A percentile compares a stretch with the other conserved stretches of the same genome.
Conservation (phyloP, 2,888 invertebrate genomes). For the Clunio marinus region DNA sequence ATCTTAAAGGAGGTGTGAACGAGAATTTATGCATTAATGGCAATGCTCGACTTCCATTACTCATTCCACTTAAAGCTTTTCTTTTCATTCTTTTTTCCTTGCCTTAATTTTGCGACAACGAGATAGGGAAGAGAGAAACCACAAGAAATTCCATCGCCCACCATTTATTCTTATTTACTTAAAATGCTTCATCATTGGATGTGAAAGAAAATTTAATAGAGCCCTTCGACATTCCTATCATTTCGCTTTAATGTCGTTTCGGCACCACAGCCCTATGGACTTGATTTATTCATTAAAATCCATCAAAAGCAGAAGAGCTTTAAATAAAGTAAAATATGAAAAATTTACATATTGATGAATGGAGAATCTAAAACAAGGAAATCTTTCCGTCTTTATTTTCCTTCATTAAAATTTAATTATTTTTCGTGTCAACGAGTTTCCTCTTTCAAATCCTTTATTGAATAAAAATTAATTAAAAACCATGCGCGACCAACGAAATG, state of each 20-base stretch:
- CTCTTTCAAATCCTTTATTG: background rate
- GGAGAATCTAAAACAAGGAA: background rate
- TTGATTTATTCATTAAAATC: conserved; percentile 35
- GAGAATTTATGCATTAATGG: conserved; percentile 26
- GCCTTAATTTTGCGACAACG: background rate
- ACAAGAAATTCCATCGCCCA: background rate
- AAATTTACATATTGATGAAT: conserved; percentile 17
- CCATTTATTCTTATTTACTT: conserved; percentile 26
- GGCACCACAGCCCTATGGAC: background rate
- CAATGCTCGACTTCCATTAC: conserved; percentile 27
- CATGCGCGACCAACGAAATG: too few species aligned
- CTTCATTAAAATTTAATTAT: conserved; percentile 1
- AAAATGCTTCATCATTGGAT: conserved; percentile 30
- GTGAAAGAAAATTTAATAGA: background rate
- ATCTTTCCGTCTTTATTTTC: too few species aligned
- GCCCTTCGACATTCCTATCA: background rate
- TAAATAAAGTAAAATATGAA: background rate
- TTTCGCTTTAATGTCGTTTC: background rate
- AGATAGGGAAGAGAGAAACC: background rate
- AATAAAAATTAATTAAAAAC: too few species aligned
- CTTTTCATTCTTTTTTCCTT: too few species aligned
- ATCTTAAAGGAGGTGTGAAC: background rate
- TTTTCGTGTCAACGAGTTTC: background rate
- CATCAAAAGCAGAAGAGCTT: conserved; percentile 8
- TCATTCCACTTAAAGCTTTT: conserved; percentile 28